A percentile compares a stretch with the other conserved stretches of the same genome.
These are phyloP conservation scores for Diadromus collaris DNA, from an alignment of 2,888 invertebrate genomes.

Conservation along the genomic window DNA sequence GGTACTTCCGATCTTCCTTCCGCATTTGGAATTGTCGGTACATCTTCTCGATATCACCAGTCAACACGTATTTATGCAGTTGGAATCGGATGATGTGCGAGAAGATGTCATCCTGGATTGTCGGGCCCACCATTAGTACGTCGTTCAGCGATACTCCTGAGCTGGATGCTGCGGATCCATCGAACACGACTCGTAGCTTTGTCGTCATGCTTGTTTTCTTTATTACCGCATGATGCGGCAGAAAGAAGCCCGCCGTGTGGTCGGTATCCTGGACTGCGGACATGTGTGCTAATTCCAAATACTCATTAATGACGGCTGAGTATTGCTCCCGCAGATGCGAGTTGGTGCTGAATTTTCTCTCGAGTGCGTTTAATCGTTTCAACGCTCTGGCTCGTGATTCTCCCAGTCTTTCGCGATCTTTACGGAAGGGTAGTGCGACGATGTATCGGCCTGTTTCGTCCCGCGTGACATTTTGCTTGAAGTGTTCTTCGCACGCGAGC, in stretches of 20 bases:
- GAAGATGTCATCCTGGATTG: too few relatives aligned
- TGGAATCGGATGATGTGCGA: conserved; percentile 32
- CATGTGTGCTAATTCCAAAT: conserved; percentile 41
- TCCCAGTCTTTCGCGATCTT: conserved; percentile 23
- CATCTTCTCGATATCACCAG: conserved; percentile 34
- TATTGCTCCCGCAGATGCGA: conserved; percentile 36
- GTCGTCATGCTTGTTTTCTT: conserved; percentile 41
- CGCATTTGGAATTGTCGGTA: conserved; percentile 41
- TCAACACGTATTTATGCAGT: conserved; percentile 22
- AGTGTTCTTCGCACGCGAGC: conserved; percentile 50
- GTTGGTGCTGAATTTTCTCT: conserved; percentile 40
- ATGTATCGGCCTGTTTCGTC: conserved; percentile 41
- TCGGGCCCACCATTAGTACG: conserved; percentile 32
- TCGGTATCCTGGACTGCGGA: not conserved
- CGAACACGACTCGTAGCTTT: conserved; percentile 39
- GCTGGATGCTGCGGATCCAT: conserved; percentile 33
- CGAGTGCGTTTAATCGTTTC: conserved; percentile 32
- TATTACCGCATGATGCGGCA: conserved; percentile 48
- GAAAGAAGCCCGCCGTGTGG: conserved; percentile 31
- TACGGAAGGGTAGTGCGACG: conserved; percentile 50
- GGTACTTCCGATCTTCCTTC: conserved; percentile 34
- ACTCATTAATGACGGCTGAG: conserved; percentile 37
- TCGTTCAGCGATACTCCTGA: conserved; percentile 45
- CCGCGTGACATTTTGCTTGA: conserved; percentile 28
- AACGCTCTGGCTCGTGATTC: conserved; percentile 46